Percentiles rank a stretch among this genome's conserved stretches.
Conservation (phyloP, 2,113 vertebrate species). For the Seriola quinqueradiata region DNA sequence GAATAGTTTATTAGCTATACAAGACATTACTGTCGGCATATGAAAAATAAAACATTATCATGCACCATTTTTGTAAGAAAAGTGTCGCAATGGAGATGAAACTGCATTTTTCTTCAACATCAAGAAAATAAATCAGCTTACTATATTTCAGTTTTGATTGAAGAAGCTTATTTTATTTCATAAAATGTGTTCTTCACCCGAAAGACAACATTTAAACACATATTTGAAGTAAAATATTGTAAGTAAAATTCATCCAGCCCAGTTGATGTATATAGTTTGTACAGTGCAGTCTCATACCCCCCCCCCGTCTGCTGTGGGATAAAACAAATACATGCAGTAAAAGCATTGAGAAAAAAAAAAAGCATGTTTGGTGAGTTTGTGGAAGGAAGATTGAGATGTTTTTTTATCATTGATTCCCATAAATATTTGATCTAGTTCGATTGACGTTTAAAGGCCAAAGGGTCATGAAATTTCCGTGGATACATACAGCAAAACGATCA, state of each 20-base stretch:
- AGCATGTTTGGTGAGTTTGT: background rate
- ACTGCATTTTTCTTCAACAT: background rate
- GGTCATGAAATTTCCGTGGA: constrained; percentile 19
- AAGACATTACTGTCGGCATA: background rate
- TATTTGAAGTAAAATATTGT: background rate
- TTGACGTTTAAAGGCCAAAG: background rate
- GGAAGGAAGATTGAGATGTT: background rate
- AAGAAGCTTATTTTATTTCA: background rate
- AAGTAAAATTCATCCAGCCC: background rate
- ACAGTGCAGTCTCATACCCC: background rate
- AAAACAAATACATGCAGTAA: background rate
- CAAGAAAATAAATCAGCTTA: background rate
- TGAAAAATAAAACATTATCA: background rate
- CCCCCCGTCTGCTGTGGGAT: background rate
- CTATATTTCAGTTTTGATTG: background rate
- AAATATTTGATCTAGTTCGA: constrained; percentile 6
- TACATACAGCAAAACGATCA: constrained; percentile 2
- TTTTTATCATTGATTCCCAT: background rate
- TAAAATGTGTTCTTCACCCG: background rate
- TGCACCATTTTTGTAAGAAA: background rate
- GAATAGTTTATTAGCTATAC: background rate
- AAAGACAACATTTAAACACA: background rate
- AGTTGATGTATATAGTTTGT: background rate
- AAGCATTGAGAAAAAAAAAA: background rate
- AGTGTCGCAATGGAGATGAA: background rate